Base-by-base conservation (phyloP, 2,113 vertebrate genomes). In the Eptesicus fuscus region DNA sequence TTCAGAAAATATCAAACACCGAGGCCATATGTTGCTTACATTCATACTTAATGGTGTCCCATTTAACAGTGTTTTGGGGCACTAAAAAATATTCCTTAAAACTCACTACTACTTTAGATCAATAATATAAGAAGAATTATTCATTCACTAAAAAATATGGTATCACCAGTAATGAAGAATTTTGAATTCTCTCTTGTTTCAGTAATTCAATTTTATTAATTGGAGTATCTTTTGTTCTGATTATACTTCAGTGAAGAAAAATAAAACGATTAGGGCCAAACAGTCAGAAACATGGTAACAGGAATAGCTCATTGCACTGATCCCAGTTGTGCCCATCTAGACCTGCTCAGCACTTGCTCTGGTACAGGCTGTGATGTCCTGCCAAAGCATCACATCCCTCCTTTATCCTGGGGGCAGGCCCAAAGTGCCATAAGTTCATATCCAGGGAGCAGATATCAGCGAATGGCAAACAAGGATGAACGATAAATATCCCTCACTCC, bases 1-100 rank as follows among this genome's bases (percentile, higher is more conserved):
- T 59, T 76, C 30, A 95, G 92, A 87, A 97, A 82, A 73, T 76
- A 93, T 70, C 35, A 92, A 91, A 71, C 16, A 10, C 40, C 0
- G 11, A 80, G 7, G 56, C 59, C 7, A 82, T 23, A 22, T 25
- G 13, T 79, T 79, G 32, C 53, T 92, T 90, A 32, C 28, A 35
- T 95, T 92, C 2, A 11, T 90, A 71, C 40, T 92, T 88, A 90
- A 71, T 47, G 6, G 4, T 59, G 3, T 7, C 37, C 49, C 17
- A 93, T 89, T 83, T 53, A 82, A 61, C 32, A 22, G 17, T 88
- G 28, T 44, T 51, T 87, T 90, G 30, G 25, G 47, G 37, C n/a
- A 18, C 37, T 71, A n/a, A 95, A 69, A 40, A 83, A 47, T 4
- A 49, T 28, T 22, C 6, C 35, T 92, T 87, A 61, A 92, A 78